Base-by-base conservation (phyloP, 2,888 invertebrate species). In the Entomobrya multifasciata region DNA sequence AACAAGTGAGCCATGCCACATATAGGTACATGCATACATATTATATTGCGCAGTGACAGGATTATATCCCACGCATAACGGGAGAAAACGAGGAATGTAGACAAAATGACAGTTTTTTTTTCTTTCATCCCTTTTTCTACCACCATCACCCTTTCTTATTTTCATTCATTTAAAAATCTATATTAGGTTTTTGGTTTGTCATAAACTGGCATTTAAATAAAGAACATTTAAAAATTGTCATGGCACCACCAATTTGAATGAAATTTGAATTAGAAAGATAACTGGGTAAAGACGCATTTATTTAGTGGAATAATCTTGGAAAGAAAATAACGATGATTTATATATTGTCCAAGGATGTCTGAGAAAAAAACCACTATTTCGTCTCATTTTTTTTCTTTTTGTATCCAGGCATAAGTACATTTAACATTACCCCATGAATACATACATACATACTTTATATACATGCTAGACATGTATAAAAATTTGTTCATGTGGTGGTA, bases 331-430 rank as follows among this genome's bases (percentile, higher is more conserved):
- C 6, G 65, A 30, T 65, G 30, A 17, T 30, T 13, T 20, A 47
- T 70, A 17, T 70, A 6, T 62, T 60, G 22, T 78, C 47, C 78
- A 78, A 78, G 78, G 78, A 57, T 78, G 72, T 72, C 72, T 72
- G 72, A 72, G 72, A 30, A 70, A 72, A 77, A 78, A 78, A 78
- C 60, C 78, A 77, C 77, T 77, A 17, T 41, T 65, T 65, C n/a
- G 10, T 36, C n/a, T n/a, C 44, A 41, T 44, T 30, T 74, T 6
- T 49, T 15, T 17, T 20, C 57, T 52, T 49, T 49, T 27, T 30
- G 15, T 22, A n/a, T n/a, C n/a, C n/a, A n/a, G n/a, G n/a, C n/a
- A n/a, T n/a, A n/a, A n/a, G n/a, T n/a, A n/a, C n/a, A n/a, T n/a
- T n/a, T 22, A 49, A 27, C 52, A 74, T 52, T 22, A 76, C 11